phyloP scores from a whole-genome alignment of 2,113 vertebrate species.

The Plecotus auritus region DNA sequence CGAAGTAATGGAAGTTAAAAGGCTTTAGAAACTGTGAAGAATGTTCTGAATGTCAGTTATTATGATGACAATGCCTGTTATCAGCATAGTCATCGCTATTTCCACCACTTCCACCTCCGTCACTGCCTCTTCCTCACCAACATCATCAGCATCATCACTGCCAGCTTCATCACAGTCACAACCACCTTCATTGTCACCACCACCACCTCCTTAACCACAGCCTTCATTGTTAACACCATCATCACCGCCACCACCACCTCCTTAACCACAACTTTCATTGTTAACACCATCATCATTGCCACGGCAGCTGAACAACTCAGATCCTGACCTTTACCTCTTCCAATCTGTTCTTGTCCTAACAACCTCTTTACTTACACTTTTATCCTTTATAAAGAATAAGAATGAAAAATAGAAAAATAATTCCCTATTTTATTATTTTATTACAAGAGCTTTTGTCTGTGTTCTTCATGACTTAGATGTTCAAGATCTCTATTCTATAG shows the following conservation, averaged over 20 bases:
- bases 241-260: accelerated
- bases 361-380: neutral
- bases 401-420: neutral
- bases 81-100: neutral
- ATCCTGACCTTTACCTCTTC: neutral
- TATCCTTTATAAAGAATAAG: neutral
- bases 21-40: neutral
- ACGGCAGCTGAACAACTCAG: neutral
- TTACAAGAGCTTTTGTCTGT: neutral
- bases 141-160: neutral
- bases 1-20: neutral
- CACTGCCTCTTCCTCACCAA: neutral
- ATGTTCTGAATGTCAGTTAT: neutral
- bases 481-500: neutral
- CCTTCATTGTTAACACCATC: accelerated
- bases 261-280: accelerated
- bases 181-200: accelerated
- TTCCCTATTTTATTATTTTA: neutral
- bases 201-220: neutral
- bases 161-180: neutral
- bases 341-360: neutral
- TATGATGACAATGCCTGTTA: neutral
- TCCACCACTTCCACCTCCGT: too few species aligned
- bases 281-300: accelerated
- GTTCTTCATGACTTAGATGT: neutral